Base-by-base conservation (phyloP, 2,797 vertebrate species). In the Microchirus variegatus region DNA sequence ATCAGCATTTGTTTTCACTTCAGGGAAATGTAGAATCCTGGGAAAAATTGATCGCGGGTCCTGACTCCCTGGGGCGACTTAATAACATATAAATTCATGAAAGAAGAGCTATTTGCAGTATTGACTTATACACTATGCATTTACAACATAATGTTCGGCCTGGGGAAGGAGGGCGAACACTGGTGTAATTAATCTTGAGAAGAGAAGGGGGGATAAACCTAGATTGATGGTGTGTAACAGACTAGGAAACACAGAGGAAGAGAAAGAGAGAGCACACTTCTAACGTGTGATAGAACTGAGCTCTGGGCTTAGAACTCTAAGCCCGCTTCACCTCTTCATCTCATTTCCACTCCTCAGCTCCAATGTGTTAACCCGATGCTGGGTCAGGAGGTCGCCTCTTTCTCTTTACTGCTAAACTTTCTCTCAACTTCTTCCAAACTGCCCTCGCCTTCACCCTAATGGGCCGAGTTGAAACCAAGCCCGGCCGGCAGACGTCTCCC, bases 1-100 rank as follows among this genome's bases (percentile, higher is more conserved):
- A 91, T 91, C 86, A 91, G 88, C 86, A 84, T 92, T 89, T 92
- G 88, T 91, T 91, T 91, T 90, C 85, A 86, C 89, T 91, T 89
- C 75, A 80, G 83, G 86, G 89, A 88, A 86, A 65, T 37, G 36
- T 77, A 84, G 83, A 78, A 87, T 87, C 82, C 82, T 80, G 78
- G 65, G 83, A 78, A 63, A 80, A 89, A 92, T 91, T 92, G 90
- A 91, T 91, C 73, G 75, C 53, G 18, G 49, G 67, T 63, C 57
- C 82, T 18, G 68, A 79, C 79, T 88, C 88, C 77, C 80, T 26
- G 40, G 83, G 82, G 86, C 81, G 75, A 87, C 73, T 91, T 92
- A 89, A 92, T 91, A 91, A 92, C 87, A 88, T 86, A 92, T 89
- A 90, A 86, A 91, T 89, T 90, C 91, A 89, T 91, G 87, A 90